A percentile compares a stretch with the other conserved stretches of the same genome.
Evolutionary conservation across 2,797 vertebrate species (phyloP).

Genomic region (Parambassis ranga): DNA sequence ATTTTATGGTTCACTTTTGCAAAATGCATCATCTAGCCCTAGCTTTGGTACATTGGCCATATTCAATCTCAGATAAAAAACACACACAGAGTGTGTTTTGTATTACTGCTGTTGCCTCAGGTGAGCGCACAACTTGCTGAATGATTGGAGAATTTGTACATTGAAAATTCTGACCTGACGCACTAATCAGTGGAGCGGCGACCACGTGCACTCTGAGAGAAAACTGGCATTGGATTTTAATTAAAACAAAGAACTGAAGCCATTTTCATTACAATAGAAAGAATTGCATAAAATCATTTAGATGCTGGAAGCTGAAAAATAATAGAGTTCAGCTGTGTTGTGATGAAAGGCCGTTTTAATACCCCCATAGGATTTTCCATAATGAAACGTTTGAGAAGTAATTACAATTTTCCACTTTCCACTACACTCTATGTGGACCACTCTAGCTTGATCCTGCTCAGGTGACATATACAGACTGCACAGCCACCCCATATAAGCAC

Average conservation of each 20-base stretch:
- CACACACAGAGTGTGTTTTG: no score
- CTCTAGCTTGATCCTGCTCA: constrained; percentile 34
- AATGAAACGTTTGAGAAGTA: constrained; percentile 4
- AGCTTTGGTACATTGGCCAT: no score
- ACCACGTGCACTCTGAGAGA: background rate
- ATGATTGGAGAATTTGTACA: no score
- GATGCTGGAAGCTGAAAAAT: background rate
- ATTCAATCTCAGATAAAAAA: no score
- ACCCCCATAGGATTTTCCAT: background rate
- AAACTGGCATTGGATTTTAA: background rate
- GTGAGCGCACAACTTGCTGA: no score
- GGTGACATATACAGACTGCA: constrained; percentile 56
- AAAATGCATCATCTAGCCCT: no score
- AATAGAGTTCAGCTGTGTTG: background rate
- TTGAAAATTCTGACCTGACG: no score
- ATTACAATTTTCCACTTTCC: background rate
- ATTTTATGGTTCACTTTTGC: no score
- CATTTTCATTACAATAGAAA: background rate
- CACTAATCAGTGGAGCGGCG: background rate
- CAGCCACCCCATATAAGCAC: constrained; percentile 41
- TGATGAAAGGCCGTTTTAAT: background rate
- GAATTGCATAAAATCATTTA: constrained; percentile 2
- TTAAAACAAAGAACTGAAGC: background rate
- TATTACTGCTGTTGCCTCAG: no score
- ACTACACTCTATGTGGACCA: background rate